phyloP scores from a whole-genome alignment of 2,888 invertebrate species.

The Latrodectus elegans region DNA sequence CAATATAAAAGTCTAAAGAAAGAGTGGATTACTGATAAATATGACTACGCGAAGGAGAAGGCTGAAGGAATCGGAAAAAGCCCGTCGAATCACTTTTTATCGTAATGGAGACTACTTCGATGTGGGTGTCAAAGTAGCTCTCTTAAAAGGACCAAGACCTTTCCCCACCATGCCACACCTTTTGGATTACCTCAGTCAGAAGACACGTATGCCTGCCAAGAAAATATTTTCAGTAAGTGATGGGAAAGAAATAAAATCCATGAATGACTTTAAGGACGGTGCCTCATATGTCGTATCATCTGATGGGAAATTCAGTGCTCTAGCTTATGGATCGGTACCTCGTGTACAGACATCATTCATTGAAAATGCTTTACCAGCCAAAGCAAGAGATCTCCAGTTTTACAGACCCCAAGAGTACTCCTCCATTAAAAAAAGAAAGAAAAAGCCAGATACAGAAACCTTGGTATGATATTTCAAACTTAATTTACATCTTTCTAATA shows the following conservation, averaged over 20 bases:
- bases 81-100: slow-evolving; percentile 88
- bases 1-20: no score
- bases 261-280: slow-evolving; percentile 92
- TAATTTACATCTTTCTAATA: no score
- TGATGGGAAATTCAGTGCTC: slow-evolving; percentile 86
- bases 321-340: slow-evolving; percentile 70
- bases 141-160: slow-evolving; percentile 89
- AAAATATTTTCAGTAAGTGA: slow-evolving; percentile 88
- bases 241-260: slow-evolving; percentile 87
- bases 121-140: slow-evolving; percentile 88
- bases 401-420: slow-evolving; percentile 60
- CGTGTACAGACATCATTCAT: slow-evolving; percentile 59
- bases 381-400: slow-evolving; percentile 70
- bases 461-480: background rate
- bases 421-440: slow-evolving; percentile 9
- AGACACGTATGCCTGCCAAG: slow-evolving; percentile 48
- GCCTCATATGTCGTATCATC: slow-evolving; percentile 95
- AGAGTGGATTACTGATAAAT: background rate
- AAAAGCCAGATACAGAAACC: slow-evolving; percentile 3
- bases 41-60: slow-evolving; percentile 25
- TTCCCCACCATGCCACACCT: slow-evolving; percentile 89
- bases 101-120: slow-evolving; percentile 95
- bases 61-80: slow-evolving; percentile 53
- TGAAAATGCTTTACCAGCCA: slow-evolving; percentile 22
- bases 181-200: slow-evolving; percentile 80